These are phyloP conservation scores for Yponomeuta evonymella DNA, from an alignment of 2,888 invertebrate species.

Conservation along the genomic window DNA sequence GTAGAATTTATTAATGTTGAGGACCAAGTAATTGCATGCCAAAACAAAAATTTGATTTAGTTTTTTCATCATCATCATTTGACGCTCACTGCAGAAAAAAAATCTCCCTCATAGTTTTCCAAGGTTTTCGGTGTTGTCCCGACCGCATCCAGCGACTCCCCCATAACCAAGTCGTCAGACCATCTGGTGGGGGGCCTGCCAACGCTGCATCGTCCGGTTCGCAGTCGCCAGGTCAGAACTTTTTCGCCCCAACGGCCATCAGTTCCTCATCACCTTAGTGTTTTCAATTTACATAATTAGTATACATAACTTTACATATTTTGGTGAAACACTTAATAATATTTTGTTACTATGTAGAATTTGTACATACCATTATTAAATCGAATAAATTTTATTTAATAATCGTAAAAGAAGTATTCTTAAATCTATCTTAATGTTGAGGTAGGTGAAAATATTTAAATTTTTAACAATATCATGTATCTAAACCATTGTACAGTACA, in stretches of 20 bases:
- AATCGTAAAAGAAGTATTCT: slow-evolving; percentile 12
- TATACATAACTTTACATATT: slow-evolving; percentile 2
- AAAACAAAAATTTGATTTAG: not conserved
- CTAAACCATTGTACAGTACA: not conserved
- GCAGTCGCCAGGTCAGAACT: no score
- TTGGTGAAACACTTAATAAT: not conserved
- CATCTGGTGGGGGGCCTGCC: no score
- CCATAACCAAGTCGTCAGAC: no score
- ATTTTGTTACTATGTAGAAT: not conserved
- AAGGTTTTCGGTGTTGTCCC: no score
- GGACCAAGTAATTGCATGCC: slow-evolving; percentile 1
- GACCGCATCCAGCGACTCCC: no score
- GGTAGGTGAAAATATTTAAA: slow-evolving; percentile 13
- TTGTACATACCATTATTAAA: slow-evolving; percentile 5
- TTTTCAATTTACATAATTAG: not conserved
- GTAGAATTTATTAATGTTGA: not conserved
- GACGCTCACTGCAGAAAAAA: no score
- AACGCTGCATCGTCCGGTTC: no score
- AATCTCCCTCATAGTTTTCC: no score
- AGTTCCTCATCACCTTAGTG: not conserved
- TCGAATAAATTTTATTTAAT: slow-evolving; percentile 5
- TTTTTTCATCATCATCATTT: no score
- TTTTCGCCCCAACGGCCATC: no score
- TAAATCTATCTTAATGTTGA: slow-evolving; percentile 11
- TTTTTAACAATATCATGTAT: slow-evolving; percentile 5